Evolutionary conservation across 1,140 invertebrate genomes (phyloP), one percentile per base, ranked within the genome.

Genomic region (Drosophila sturtevanti): DNA sequence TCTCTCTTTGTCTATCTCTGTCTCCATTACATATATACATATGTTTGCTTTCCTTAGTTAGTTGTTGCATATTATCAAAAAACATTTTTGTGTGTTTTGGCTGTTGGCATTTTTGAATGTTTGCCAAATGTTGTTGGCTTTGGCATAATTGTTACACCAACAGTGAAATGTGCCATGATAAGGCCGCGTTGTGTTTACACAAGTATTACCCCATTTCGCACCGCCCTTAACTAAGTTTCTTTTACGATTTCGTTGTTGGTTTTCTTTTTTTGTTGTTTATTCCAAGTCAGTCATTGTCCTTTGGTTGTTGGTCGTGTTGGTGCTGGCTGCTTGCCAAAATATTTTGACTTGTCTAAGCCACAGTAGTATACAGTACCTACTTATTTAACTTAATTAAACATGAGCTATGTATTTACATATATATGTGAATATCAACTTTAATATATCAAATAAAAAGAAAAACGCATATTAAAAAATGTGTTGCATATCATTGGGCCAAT

Each of bases 111-210:
- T 86, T 86, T 86, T 86, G 81, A 86, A 86, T 86, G 82, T 69
- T 77, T 87, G 81, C 81, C 81, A 86, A 87, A 81, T 87, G 69
- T 79, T 82, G 56, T 75, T 85, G 78, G 78, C 65, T 87, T 82
- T 86, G 81, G 64, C 76, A 79, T 86, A 86, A 86, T 86, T 86
- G 82, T 87, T 87, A 87, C 81, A 86, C 74, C 78, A 86, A 86
- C 81, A 86, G 70, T 81, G 82, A 86, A 86, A 86, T 86, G 82
- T 86, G 74, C 74, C 78, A 86, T 87, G 81, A 86, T 86, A 86
- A 86, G 82, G 82, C 78, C 75, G 51, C 82, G 72, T 66, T 81
- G 74, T 78, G 64, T 81, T 59, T 66, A 63, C 41, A 48, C 51
- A 34, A 55, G 16, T 55, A 10, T 62, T 48, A 48, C 41, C 41